Percentiles rank a stretch among this genome's conserved stretches.
These are phyloP conservation scores for Embidobia sp. DNA, from an alignment of 2,888 invertebrate genomes.

Conservation along the genomic window DNA sequence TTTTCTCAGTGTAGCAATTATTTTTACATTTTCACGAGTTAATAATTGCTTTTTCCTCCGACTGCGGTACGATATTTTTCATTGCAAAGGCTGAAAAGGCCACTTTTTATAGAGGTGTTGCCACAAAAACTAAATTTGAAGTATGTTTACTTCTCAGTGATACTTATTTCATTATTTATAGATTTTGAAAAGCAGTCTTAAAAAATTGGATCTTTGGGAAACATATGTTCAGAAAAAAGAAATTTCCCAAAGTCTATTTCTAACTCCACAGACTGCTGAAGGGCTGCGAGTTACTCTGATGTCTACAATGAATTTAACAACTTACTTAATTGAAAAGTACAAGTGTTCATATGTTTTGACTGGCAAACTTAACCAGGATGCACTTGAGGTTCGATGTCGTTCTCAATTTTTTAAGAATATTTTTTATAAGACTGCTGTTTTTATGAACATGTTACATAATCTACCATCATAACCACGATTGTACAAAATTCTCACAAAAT, in stretches of 20 bases:
- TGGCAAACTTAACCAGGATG: constrained; percentile 45
- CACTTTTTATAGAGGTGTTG: too few species aligned
- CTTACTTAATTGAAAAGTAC: constrained; percentile 9
- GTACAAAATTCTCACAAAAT: too few species aligned
- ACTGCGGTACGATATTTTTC: too few species aligned
- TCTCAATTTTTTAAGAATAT: too few species aligned
- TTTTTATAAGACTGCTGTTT: background rate
- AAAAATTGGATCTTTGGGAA: constrained; percentile 44
- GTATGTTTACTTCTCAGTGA: background rate
- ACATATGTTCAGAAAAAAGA: constrained; percentile 15
- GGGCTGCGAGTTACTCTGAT: constrained; percentile 30
- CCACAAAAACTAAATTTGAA: too few species aligned
- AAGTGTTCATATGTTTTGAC: constrained; percentile 23
- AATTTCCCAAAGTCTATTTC: constrained; percentile 14
- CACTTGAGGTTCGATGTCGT: constrained; percentile 33
- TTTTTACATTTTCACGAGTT: too few species aligned
- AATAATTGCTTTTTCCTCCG: too few species aligned
- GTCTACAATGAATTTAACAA: constrained; percentile 25
- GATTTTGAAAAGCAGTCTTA: constrained; percentile 3
- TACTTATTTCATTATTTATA: background rate
- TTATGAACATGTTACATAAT: background rate
- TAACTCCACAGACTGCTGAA: constrained; percentile 42
- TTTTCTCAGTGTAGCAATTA: too few species aligned
- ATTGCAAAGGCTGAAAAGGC: too few species aligned
- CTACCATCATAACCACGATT: too few species aligned